These are phyloP conservation scores for Copidosoma aretas DNA, from an alignment of 2,888 invertebrate species.

Conservation along the genomic window DNA sequence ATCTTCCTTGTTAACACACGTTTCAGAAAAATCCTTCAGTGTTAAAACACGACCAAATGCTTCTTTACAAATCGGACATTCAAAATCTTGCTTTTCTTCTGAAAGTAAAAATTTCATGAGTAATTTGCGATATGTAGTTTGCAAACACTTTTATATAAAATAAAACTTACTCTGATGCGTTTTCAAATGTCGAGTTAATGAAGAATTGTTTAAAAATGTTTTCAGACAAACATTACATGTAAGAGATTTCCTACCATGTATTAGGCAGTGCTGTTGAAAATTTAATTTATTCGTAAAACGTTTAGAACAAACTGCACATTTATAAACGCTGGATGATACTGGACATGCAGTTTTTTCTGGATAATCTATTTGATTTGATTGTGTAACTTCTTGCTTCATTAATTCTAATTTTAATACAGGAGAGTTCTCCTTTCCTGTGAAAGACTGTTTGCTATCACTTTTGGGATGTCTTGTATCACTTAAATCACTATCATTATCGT, in stretches of 20 bases:
- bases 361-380: conserved; percentile 35
- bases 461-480: conserved; percentile 23
- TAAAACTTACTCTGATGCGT: conserved; percentile 66
- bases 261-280: conserved; percentile 70
- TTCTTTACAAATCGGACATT: conserved; percentile 77
- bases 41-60: conserved; percentile 71
- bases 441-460: conserved; percentile 21
- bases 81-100: conserved; percentile 70
- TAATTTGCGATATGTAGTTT: not conserved
- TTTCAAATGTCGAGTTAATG: conserved; percentile 75
- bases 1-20: conserved; percentile 67
- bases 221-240: conserved; percentile 72
- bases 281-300: conserved; percentile 70
- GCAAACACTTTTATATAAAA: conserved; percentile 27
- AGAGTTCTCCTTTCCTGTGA: conserved; percentile 22
- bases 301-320: conserved; percentile 73
- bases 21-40: conserved; percentile 72
- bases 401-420: conserved; percentile 33
- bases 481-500: conserved; percentile 20
- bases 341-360: conserved; percentile 28
- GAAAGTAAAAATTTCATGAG: conserved; percentile 26
- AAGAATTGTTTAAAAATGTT: conserved; percentile 75
- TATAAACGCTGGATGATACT: conserved; percentile 59
- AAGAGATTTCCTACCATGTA: conserved; percentile 73
- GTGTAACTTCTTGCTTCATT: conserved; percentile 39